Evolutionary conservation across 2,888 invertebrate species (phyloP).

Genomic region (Anaspis maculata): DNA sequence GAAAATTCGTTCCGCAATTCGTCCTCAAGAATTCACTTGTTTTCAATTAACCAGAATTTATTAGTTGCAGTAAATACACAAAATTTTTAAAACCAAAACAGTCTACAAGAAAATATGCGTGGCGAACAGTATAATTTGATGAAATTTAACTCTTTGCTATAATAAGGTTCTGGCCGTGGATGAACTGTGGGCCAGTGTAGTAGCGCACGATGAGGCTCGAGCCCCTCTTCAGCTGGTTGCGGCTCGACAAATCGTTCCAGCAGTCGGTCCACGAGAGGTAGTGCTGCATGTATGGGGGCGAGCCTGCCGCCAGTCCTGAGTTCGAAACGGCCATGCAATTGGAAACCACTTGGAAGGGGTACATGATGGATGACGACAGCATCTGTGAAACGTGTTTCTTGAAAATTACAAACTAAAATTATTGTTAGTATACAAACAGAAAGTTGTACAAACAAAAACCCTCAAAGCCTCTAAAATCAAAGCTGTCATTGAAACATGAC

Average conservation of each 20-base stretch:
- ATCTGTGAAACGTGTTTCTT: slow-evolving; percentile 46
- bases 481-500: too few species aligned
- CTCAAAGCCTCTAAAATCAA: too few species aligned
- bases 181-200: slow-evolving; percentile 47
- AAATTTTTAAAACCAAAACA: too few species aligned
- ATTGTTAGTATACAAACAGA: slow-evolving; percentile 3
- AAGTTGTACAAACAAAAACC: slow-evolving; percentile 1
- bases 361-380: slow-evolving; percentile 76
- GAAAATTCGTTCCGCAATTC: too few species aligned
- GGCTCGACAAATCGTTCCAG: slow-evolving; percentile 67
- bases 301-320: slow-evolving; percentile 70
- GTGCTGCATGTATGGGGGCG: slow-evolving; percentile 75
- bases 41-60: too few species aligned
- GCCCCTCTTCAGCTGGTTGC: slow-evolving; percentile 77
- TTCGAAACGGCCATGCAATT: slow-evolving; percentile 85
- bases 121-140: too few species aligned
- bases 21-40: too few species aligned
- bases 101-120: too few species aligned
- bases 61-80: too few species aligned
- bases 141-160: too few species aligned
- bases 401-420: slow-evolving; percentile 8
- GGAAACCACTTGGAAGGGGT: slow-evolving; percentile 86
- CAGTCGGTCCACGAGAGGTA: slow-evolving; percentile 78
- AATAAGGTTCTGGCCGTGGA: slow-evolving; percentile 14
- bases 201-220: slow-evolving; percentile 75